A percentile compares a stretch with the other conserved stretches of the same genome.
Conservation (phyloP, 2,113 vertebrate genomes). For the Anoura caudifer region DNA sequence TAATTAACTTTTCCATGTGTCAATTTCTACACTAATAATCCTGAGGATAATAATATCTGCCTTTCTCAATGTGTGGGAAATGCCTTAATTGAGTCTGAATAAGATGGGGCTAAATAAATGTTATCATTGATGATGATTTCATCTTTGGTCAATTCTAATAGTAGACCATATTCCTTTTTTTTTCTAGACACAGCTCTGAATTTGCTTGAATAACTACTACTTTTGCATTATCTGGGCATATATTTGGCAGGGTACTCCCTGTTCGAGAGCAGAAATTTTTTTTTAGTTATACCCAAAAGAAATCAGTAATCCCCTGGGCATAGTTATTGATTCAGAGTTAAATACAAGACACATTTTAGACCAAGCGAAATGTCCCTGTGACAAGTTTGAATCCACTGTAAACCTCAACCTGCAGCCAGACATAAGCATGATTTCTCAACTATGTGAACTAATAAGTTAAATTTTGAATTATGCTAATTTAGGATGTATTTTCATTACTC, state of each 20-base stretch:
- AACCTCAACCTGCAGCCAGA: not conserved
- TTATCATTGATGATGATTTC: not conserved
- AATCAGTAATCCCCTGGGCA: not conserved
- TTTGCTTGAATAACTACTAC: not conserved
- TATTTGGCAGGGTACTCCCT: not conserved
- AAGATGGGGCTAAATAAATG: not conserved
- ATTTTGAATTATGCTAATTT: not conserved
- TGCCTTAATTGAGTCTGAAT: not conserved
- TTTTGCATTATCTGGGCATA: not conserved
- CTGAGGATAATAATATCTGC: not conserved
- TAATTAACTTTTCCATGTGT: not conserved
- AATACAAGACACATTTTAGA: not conserved
- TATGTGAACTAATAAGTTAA: not conserved
- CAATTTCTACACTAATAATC: not conserved
- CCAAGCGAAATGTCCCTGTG: not conserved
- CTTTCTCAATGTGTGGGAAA: not conserved
- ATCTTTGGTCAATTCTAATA: not conserved
- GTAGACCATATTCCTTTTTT: not conserved
- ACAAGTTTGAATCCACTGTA: not conserved
- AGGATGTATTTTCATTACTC: not conserved
- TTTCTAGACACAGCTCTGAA: not conserved
- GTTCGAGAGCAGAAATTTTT: not conserved
- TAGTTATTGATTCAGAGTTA: not conserved
- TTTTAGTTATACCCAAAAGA: not conserved
- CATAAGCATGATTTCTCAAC: not conserved